Evolutionary conservation across 2,888 invertebrate species (phyloP).

Genomic region (Macroteleia sp.): DNA sequence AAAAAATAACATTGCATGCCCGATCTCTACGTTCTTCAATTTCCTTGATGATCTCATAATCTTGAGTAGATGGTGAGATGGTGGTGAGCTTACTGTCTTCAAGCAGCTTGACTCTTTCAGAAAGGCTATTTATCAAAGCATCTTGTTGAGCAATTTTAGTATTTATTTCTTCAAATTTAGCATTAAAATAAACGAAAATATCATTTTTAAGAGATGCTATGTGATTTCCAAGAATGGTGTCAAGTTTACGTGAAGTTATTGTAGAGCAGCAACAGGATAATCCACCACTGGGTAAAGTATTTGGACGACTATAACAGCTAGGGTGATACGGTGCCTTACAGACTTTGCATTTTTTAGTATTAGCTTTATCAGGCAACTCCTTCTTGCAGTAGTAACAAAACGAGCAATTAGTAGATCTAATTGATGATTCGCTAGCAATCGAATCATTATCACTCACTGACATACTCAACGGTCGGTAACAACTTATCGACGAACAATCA

Average conservation of each 20-base stretch:
- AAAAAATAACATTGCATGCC: too few relatives aligned
- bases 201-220: neutral
- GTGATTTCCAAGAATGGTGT: neutral
- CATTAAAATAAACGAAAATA: neutral
- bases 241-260: neutral
- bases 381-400: neutral
- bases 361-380: neutral
- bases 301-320: neutral
- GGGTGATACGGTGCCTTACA: too few relatives aligned
- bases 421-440: too few relatives aligned
- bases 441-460: too few relatives aligned
- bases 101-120: neutral
- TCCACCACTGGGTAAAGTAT: neutral
- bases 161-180: neutral
- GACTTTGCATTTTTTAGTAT: neutral
- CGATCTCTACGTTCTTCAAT: too few relatives aligned
- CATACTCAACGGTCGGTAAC: too few relatives aligned
- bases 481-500: too few relatives aligned
- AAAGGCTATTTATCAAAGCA: neutral
- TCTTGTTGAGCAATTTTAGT: neutral
- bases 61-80: too few relatives aligned
- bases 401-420: too few relatives aligned
- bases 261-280: neutral
- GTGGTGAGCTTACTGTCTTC: neutral
- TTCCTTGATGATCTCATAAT: too few relatives aligned